A percentile compares a stretch with the other conserved stretches of the same genome.
Conservation (phyloP, 2,797 vertebrate genomes). For the Argya squamiceps region DNA sequence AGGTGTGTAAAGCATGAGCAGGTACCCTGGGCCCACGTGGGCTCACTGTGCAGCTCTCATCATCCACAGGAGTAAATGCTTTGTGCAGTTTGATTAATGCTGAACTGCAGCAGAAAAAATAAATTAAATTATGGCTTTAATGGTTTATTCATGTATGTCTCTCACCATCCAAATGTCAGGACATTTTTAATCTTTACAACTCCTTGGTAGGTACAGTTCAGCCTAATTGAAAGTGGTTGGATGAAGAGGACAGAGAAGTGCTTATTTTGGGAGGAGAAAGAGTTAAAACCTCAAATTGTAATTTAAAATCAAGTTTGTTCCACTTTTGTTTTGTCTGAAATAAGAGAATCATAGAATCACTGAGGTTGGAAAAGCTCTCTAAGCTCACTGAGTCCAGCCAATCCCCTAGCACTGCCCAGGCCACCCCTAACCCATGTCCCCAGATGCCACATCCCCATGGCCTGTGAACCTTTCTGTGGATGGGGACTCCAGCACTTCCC, state of each 20-base stretch:
- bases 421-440: background rate
- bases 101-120: background rate
- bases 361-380: background rate
- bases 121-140: background rate
- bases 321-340: background rate
- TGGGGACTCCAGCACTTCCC: background rate
- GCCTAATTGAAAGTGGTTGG: background rate
- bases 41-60: background rate
- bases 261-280: background rate
- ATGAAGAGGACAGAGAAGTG: background rate
- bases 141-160: background rate
- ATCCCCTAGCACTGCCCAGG: background rate
- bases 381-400: background rate
- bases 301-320: background rate
- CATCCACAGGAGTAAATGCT: background rate
- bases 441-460: background rate
- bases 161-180: background rate
- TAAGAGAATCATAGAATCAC: background rate
- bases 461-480: background rate
- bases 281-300: background rate
- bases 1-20: background rate
- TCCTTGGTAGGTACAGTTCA: background rate
- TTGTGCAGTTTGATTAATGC: background rate
- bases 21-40: rapidly evolving
- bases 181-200: background rate